phyloP scores from a whole-genome alignment of 2,113 vertebrate genomes.

The Lepus timidus region DNA sequence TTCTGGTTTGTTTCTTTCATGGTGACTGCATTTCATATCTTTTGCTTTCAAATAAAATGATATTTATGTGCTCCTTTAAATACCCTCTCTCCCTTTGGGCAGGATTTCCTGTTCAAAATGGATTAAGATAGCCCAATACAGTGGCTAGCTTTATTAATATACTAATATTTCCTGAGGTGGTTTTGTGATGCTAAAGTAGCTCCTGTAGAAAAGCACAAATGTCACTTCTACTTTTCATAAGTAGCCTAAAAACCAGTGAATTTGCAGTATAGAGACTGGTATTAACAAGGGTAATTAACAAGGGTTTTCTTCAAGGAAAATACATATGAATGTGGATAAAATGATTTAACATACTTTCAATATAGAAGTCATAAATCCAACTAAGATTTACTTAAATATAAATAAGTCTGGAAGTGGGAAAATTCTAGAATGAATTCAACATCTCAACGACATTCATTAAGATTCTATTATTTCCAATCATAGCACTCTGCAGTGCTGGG shows the following conservation, averaged over 20 bases:
- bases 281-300: neutral
- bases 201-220: neutral
- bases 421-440: neutral
- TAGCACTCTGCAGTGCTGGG: neutral
- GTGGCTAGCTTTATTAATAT: slow-evolving; percentile 34
- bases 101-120: slow-evolving; percentile 41
- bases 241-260: neutral
- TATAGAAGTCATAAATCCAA: neutral
- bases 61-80: slow-evolving; percentile 26
- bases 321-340: neutral
- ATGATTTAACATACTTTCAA: slow-evolving; percentile 22
- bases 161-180: neutral
- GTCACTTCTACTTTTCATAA: neutral
- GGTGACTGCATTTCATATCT: slow-evolving; percentile 59
- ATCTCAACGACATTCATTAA: neutral
- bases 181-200: neutral
- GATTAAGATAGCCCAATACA: slow-evolving; percentile 9
- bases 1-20: slow-evolving; percentile 58
- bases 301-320: neutral
- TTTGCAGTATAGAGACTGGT: slow-evolving; percentile 11
- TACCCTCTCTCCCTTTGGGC: slow-evolving; percentile 34
- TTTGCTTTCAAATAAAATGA: slow-evolving; percentile 34
- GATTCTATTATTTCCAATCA: neutral
- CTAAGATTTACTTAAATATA: slow-evolving; percentile 25
- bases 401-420: neutral